Base-by-base conservation (phyloP, 2,797 vertebrate species). In the Pangasius macronema region DNA sequence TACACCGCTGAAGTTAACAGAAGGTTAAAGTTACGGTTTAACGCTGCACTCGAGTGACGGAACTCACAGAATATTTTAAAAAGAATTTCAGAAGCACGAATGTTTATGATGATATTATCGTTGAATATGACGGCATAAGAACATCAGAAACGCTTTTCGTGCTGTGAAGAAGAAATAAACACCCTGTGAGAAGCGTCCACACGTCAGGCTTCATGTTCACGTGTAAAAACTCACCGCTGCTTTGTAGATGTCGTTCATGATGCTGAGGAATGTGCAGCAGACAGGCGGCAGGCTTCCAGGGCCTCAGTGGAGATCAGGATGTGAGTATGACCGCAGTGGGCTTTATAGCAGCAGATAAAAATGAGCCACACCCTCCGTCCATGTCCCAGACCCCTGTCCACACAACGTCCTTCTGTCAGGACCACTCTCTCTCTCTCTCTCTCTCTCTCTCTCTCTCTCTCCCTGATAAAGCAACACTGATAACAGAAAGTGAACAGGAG, bases 221-320 rank as follows among this genome's bases (percentile, higher is more conserved):
- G 33, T 27, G 36, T 82, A 18, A 46, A 59, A 65, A 82, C 80
- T 82, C 59, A 82, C 80, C 80, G 80, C 80, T 65, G 80, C 80
- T 82, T 82, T 82, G 27, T 82, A 82, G 59, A 82, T 82, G 80
- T 82, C 80, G 8, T 82, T 82, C 80, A 82, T 82, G 80, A 63
- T 46, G 80, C 27, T 49, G 59, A 65, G 11, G 4, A 63, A 63
- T 2, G 57, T 82, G 80, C 39, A 49, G 59, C 59, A 65, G 42
- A 65, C 39, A 49, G 27, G 11, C 27, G 30, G 59, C 24, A 30
- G 80, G 57, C n/a, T 82, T 65, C 59, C 49, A 65, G 42, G 39
- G 42, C 59, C 59, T 65, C 80, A 65, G 27, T 82, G 80, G 80
- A 82, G 39, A 49, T 65, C 59, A 65, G 24, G 80, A 65, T 3